Base-by-base conservation (phyloP, 2,888 invertebrate genomes). In the Ophion ventricosus region DNA sequence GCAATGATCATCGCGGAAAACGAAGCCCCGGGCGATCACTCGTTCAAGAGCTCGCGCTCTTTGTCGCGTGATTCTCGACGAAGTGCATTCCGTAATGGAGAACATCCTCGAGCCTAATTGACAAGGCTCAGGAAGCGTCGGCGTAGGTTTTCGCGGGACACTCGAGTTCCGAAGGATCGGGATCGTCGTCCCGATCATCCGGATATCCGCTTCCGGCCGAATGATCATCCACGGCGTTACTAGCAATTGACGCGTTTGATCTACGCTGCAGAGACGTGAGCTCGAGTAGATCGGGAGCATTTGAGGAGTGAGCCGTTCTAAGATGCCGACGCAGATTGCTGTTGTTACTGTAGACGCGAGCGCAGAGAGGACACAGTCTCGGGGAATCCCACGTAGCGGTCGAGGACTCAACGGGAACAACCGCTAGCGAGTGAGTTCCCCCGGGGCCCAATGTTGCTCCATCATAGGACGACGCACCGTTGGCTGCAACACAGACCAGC, bases 331-430 rank as follows among this genome's bases (percentile, higher is more conserved):
- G 90, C 20, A 92, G 89, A 86, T 91, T 92, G 88, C 91, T 91
- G 88, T 91, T 91, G 91, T 91, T 92, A 89, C 91, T 91, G 90
- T 91, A 92, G 87, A 92, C 87, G 43, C 91, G 89, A 49, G 88
- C 88, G 80, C 92, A 92, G 43, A 91, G 85, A 4, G 92, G 92
- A 84, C 92, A 91, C 7, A 90, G 87, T 63, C 92, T 88, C 29
- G 91, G 91, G n/a, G 90, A 89, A 82, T 91, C 91, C 92, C 92
- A 90, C 40, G 90, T 90, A 35, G 87, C 86, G 74, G 25, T 74
- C n/a, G 85, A 88, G 20, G 87, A 57, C 56, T 87, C 88, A 64
- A 85, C 84, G 75, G 63, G n/a, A 54, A 69, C 59, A 72, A 76
- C 35, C 56, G 80, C 75, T 66, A 83, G 66, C 54, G 80, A 80